phyloP scores from a whole-genome alignment of 2,888 invertebrate species.

The Melinaea marsaeus region DNA sequence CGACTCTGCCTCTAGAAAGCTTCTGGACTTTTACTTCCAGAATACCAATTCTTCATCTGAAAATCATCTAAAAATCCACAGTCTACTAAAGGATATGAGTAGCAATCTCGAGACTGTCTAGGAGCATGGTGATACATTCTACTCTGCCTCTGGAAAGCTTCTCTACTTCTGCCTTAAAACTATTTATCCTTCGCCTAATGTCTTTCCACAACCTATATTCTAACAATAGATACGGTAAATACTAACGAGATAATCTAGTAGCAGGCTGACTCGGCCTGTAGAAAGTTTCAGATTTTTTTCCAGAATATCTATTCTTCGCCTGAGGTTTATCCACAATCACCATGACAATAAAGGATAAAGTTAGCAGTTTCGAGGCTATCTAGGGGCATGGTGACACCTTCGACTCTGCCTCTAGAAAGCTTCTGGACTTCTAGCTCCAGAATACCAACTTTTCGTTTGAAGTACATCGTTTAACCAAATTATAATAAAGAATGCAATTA shows the following conservation, averaged over 20 bases:
- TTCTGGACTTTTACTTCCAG: constrained; percentile 6
- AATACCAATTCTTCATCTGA: not conserved
- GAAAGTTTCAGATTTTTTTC: too few species aligned
- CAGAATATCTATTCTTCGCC: too few species aligned
- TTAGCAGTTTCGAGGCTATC: constrained; percentile 16
- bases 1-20: constrained; percentile 11
- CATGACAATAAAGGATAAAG: not conserved
- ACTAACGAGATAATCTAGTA: too few species aligned
- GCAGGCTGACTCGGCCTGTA: too few species aligned
- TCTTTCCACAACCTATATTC: too few species aligned
- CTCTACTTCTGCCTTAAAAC: not conserved
- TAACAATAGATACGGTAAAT: too few species aligned
- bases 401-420: constrained; percentile 11
- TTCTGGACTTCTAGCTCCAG: constrained; percentile 7
- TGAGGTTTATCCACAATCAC: not conserved
- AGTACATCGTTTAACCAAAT: not conserved
- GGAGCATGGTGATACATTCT: not conserved
- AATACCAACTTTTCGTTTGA: not conserved
- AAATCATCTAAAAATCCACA: not conserved
- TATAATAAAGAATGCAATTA: not conserved
- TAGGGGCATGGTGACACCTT: constrained; percentile 9
- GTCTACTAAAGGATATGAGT: not conserved
- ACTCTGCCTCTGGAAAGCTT: constrained; percentile 11
- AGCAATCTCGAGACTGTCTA: constrained; percentile 4
- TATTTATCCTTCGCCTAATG: too few species aligned